Evolutionary conservation across 2,797 vertebrate genomes (phyloP).

Genomic region (Morus bassanus): DNA sequence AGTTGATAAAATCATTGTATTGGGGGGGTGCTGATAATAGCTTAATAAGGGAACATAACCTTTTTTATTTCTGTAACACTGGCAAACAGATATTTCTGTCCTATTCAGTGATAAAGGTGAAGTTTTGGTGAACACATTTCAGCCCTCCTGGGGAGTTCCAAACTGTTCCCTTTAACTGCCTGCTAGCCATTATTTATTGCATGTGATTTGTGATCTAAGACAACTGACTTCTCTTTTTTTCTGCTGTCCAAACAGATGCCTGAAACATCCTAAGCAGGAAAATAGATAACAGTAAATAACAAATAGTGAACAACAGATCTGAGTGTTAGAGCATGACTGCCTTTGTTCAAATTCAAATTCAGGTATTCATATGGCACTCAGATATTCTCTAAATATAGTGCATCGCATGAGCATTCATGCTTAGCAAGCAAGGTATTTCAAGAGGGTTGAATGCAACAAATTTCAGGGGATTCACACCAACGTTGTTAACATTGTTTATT

Average conservation of each 20-base stretch:
- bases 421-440: neutral
- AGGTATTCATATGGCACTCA: neutral
- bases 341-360: neutral
- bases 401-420: neutral
- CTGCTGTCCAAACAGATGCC: neutral
- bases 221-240: neutral
- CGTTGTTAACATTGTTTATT: neutral
- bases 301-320: neutral
- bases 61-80: neutral
- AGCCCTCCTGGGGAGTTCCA: neutral
- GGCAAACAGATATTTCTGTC: neutral
- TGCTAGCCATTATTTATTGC: neutral
- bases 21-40: neutral
- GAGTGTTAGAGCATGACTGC: neutral
- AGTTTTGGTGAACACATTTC: neutral
- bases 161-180: neutral
- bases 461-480: neutral
- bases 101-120: neutral
- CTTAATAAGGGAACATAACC: neutral
- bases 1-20: neutral
- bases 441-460: neutral
- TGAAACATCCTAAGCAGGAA: neutral
- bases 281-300: neutral
- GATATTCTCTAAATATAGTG: neutral
- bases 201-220: neutral